Evolutionary conservation across 1,140 invertebrate genomes (phyloP), one percentile per base, ranked within the genome.

Genomic region (Drosophila sp.): DNA sequence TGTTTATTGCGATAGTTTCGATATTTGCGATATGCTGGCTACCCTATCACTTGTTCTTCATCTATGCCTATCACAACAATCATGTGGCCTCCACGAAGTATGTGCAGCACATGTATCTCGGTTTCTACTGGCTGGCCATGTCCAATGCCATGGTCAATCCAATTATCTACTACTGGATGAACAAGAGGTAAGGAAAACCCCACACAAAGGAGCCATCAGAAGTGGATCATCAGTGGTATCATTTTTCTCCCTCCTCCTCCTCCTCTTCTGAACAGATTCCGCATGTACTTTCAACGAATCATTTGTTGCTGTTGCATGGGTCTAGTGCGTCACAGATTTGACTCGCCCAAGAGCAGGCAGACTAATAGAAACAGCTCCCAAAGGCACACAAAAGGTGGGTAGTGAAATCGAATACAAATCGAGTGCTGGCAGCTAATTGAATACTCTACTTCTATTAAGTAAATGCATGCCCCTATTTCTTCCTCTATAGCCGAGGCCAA

Each of bases 161-260:
- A 0, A 94, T 98, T 54, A 97, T 98, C 35, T 98, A 98, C 91
- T 98, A 97, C 91, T 97, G 96, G 95, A 98, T 98, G 96, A 98
- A 98, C 91, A 95, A 94, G 57, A 95, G 95, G 95, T 96, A 68
- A 62, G 11, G 8, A 1, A 68, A 60, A 25, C 6, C 23, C 11
- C 35, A 54, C 3, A 4, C 4, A 6, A 25, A 23, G 30, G 8
- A 38, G 3, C 27, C n/a, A 54, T 27, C 32, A 58, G 25, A 54
- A 17, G 25, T n/a, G 61, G 23, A 33, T 32, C 54, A 38, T 17
- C 8, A 27, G 33, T 40, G 38, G 35, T 40, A 17, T 17, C 17
- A 17, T 17, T 17, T 17, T 17, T 17, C 17, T 17, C 17, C 17
- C 17, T 17, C 17, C 17, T 17, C 17, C 17, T 33, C 5, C 47